Conservation (phyloP, 2,888 invertebrate genomes). For the Hypercompe scribonia region DNA sequence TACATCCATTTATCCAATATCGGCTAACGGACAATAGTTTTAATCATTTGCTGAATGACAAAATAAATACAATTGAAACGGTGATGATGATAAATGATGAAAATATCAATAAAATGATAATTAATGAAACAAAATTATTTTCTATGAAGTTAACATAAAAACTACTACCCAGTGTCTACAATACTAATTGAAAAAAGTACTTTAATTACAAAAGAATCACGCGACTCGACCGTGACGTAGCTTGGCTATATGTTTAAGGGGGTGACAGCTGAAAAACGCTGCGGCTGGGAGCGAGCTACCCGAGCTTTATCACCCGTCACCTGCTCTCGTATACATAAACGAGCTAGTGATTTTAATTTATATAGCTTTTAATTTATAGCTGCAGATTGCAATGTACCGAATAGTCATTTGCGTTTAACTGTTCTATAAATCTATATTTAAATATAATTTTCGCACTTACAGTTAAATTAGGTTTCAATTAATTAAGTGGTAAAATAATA, state of each 20-base stretch:
- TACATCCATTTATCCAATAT: not conserved
- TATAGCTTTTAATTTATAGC: slow-evolving; percentile 25
- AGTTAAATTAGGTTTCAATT: not conserved
- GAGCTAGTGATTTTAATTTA: slow-evolving; percentile 34
- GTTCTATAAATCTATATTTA: too few species aligned
- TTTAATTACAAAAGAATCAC: slow-evolving; percentile 18
- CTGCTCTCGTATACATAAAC: slow-evolving; percentile 50
- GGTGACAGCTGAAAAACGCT: slow-evolving; percentile 67
- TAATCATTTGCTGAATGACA: not conserved
- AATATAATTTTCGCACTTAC: too few species aligned
- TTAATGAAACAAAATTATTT: not conserved
- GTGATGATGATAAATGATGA: not conserved
- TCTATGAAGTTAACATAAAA: not conserved
- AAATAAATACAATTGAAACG: not conserved
- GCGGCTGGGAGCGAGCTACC: slow-evolving; percentile 59
- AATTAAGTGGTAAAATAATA: not conserved
- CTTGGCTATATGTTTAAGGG: slow-evolving; percentile 15
- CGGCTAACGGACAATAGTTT: not conserved
- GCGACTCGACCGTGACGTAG: not conserved
- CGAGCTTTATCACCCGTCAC: slow-evolving; percentile 70
- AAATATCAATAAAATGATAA: not conserved
- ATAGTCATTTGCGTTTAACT: not conserved
- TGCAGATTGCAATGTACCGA: not conserved
- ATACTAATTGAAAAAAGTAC: slow-evolving; percentile 16
- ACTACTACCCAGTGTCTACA: not conserved